These are phyloP conservation scores for Perizoma flavofasciatum DNA, from an alignment of 2,888 invertebrate species.

Conservation along the genomic window DNA sequence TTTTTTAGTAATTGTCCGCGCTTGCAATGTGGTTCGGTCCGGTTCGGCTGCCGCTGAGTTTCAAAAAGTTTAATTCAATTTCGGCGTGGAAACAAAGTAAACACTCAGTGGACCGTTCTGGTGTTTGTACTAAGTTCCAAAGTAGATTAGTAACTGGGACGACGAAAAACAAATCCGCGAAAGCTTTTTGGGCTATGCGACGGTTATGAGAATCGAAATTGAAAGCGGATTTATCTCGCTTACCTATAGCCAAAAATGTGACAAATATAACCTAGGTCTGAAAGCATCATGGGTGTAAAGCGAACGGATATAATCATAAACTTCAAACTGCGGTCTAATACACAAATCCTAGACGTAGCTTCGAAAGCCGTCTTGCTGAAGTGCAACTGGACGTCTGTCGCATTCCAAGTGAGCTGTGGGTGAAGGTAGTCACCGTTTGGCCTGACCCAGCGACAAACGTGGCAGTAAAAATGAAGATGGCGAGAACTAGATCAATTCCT, in stretches of 20 bases:
- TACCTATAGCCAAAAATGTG: not conserved
- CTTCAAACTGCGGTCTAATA: no score
- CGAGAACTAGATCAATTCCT: no score
- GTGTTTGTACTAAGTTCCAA: constrained; percentile 56
- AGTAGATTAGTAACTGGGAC: constrained; percentile 59
- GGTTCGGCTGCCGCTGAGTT: constrained; percentile 43
- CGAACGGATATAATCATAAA: no score
- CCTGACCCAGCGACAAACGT: no score
- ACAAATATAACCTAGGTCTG: no score
- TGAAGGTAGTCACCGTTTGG: no score
- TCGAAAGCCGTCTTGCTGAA: no score
- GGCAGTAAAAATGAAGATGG: no score
- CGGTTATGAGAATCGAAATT: constrained; percentile 34
- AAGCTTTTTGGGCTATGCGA: constrained; percentile 36
- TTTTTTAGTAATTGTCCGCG: constrained; percentile 62
- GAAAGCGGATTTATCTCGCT: constrained; percentile 23
- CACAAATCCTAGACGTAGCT: no score
- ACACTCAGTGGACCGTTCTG: constrained; percentile 55
- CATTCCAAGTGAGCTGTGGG: no score
- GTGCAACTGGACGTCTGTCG: no score
- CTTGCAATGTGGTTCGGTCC: constrained; percentile 34
- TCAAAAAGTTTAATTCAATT: constrained; percentile 66
- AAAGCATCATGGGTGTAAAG: no score
- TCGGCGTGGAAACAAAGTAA: constrained; percentile 58
- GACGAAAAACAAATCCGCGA: constrained; percentile 40